These are phyloP conservation scores for Sebastes jordani DNA, from an alignment of 2,797 vertebrate genomes.

Conservation along the genomic window DNA sequence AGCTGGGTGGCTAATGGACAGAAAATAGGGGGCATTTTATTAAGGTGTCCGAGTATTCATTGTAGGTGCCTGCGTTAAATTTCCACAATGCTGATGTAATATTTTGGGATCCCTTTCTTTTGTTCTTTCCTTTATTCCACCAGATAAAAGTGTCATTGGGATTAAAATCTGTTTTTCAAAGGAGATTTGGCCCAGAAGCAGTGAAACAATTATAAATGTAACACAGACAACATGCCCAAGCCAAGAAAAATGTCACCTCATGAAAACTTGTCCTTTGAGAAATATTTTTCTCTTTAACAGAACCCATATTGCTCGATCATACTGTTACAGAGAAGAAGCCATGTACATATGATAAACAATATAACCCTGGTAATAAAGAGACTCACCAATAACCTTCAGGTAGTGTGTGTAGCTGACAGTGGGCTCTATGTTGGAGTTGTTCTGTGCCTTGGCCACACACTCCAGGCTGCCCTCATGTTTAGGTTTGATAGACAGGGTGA, in stretches of 20 bases:
- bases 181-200: not conserved
- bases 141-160: not conserved
- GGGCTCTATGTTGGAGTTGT: slow-evolving; percentile 54
- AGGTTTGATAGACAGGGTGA: rapidly evolving
- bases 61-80: not conserved
- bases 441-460: slow-evolving; percentile 69
- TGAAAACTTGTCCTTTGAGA: not conserved
- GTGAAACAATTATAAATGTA: not conserved
- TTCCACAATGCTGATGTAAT: not conserved
- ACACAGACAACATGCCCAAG: not conserved
- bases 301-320: not conserved
- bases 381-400: slow-evolving; percentile 76
- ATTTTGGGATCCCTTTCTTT: not conserved
- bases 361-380: not conserved
- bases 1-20: not conserved
- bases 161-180: not conserved
- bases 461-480: slow-evolving; percentile 50
- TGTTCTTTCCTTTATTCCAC: not conserved
- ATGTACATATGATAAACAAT: not conserved
- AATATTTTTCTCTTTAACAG: not conserved
- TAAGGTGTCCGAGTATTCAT: too few relatives aligned
- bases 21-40: not conserved
- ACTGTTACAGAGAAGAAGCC: not conserved
- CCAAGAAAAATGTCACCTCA: not conserved
- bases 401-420: slow-evolving; percentile 47